A percentile compares a stretch with the other conserved stretches of the same genome.
Conservation (phyloP, 2,888 invertebrate species). For the Tanypteryx hageni region DNA sequence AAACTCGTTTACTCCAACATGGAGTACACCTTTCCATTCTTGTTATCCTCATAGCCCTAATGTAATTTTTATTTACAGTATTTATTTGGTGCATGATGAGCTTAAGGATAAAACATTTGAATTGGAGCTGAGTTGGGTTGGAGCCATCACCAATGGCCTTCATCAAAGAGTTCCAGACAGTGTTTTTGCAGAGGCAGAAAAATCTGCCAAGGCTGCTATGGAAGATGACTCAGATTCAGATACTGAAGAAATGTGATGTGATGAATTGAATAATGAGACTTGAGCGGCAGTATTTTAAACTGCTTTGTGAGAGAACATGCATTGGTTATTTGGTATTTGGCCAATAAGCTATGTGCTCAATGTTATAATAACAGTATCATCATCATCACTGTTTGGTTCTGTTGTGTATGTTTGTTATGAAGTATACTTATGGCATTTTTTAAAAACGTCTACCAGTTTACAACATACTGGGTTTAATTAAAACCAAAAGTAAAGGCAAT, state of each 20-base stretch:
- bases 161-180: constrained; percentile 89
- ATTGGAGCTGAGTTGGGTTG: constrained; percentile 96
- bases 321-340: not conserved
- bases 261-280: not conserved
- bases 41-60: too few relatives aligned
- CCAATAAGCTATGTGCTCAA: not conserved
- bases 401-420: not conserved
- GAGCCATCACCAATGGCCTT: constrained; percentile 83
- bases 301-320: not conserved
- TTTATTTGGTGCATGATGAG: constrained; percentile 94
- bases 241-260: constrained; percentile 82
- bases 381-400: not conserved
- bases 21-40: too few relatives aligned
- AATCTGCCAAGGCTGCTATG: constrained; percentile 89
- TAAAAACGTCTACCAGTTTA: not conserved
- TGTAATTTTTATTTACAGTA: constrained; percentile 75
- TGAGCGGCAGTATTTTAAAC: not conserved
- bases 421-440: not conserved
- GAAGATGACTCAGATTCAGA: constrained; percentile 93
- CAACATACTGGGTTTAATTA: not conserved
- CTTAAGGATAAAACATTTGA: constrained; percentile 97
- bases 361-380: not conserved
- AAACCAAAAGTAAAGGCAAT: not conserved
- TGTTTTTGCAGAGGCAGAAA: constrained; percentile 89
- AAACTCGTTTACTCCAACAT: too few relatives aligned